Conservation (phyloP, 2,888 invertebrate genomes). For the Odontocolon sp. region DNA sequence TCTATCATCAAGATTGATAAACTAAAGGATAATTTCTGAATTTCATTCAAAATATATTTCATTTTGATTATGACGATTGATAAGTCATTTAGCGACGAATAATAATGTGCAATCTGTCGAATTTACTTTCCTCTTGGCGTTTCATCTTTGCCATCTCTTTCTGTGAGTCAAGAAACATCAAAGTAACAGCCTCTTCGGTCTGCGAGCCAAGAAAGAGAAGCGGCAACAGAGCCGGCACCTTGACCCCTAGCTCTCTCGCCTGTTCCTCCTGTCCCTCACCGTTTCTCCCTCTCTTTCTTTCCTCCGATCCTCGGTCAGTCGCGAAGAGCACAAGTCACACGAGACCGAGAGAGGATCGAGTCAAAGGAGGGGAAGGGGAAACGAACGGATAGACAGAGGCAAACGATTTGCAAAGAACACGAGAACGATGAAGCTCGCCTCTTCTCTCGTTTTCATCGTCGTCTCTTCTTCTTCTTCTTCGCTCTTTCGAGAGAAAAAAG, state of each 20-base stretch:
- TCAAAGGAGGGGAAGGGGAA: constrained; percentile 30
- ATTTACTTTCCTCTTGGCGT: constrained; percentile 68
- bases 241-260: constrained; percentile 65
- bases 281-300: constrained; percentile 22
- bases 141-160: constrained; percentile 20
- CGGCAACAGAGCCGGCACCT: constrained; percentile 72
- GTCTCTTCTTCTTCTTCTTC: constrained; percentile 46
- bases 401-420: constrained; percentile 25
- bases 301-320: constrained; percentile 13
- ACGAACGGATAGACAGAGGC: constrained; percentile 48
- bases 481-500: no score
- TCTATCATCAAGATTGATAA: not conserved
- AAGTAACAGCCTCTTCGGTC: constrained; percentile 58
- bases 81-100: no score
- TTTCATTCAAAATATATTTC: no score
- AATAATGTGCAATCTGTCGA: constrained; percentile 27
- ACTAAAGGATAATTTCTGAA: no score
- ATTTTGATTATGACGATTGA: no score
- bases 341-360: constrained; percentile 49
- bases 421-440: constrained; percentile 61
- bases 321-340: no score
- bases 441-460: constrained; percentile 39
- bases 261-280: constrained; percentile 44
- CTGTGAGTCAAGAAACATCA: constrained; percentile 33
- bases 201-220: constrained; percentile 69